These are phyloP conservation scores for Chloropsis cyanopogon DNA, from an alignment of 2,113 vertebrate genomes.

Conservation along the genomic window DNA sequence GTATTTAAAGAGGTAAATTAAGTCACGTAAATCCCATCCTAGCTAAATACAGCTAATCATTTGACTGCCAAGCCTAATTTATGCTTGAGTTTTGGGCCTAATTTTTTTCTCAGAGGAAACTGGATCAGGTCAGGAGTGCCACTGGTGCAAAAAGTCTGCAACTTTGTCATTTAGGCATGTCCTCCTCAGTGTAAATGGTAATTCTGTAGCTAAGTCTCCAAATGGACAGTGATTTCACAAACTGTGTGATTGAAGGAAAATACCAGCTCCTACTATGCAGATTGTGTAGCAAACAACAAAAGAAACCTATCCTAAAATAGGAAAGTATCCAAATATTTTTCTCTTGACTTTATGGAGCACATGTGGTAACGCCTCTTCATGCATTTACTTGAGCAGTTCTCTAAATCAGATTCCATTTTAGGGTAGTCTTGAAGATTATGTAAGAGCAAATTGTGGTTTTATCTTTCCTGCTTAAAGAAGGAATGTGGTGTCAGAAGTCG, in stretches of 20 bases:
- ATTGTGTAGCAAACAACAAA: slow-evolving; percentile 20
- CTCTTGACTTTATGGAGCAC: background rate
- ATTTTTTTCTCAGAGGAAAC: background rate
- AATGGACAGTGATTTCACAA: background rate
- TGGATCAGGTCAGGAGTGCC: background rate
- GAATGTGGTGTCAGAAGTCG: background rate
- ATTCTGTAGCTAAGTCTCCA: background rate
- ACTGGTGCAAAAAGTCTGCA: background rate
- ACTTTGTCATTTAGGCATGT: background rate
- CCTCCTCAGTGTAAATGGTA: background rate
- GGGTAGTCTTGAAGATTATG: slow-evolving; percentile 5
- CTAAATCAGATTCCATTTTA: slow-evolving; percentile 40
- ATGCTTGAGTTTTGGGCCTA: background rate
- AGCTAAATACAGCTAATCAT: background rate
- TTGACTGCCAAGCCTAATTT: background rate
- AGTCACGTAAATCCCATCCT: background rate
- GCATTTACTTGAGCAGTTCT: slow-evolving; percentile 19
- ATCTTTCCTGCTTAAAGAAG: background rate
- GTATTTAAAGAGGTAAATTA: background rate
- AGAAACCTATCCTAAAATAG: slow-evolving; percentile 27
- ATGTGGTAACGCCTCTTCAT: background rate
- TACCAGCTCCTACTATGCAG: background rate
- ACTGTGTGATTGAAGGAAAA: background rate
- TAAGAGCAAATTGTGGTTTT: slow-evolving; percentile 5
- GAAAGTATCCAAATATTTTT: slow-evolving; percentile 11